Evolutionary conservation across 2,113 vertebrate genomes (phyloP).

Genomic region (Indri indri): DNA sequence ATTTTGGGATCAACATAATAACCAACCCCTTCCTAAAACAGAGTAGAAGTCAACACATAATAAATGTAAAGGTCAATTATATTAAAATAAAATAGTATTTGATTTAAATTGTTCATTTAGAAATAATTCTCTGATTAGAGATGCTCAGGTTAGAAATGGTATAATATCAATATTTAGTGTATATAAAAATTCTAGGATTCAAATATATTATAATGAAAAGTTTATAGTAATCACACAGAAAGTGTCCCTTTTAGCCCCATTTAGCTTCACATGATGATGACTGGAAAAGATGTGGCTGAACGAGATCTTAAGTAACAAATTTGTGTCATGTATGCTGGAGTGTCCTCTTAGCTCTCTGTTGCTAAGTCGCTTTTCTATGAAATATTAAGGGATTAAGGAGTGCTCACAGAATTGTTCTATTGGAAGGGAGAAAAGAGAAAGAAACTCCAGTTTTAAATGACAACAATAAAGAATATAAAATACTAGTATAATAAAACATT

Average conservation of each 20-base stretch:
- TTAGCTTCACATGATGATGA: slow-evolving; percentile 5
- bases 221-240: slow-evolving; percentile 5
- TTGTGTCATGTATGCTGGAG: neutral
- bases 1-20: slow-evolving; percentile 48
- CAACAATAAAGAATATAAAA: slow-evolving; percentile 42
- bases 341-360: neutral
- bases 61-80: slow-evolving; percentile 55
- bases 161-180: slow-evolving; percentile 20
- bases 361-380: neutral
- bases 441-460: slow-evolving; percentile 44
- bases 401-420: neutral
- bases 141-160: slow-evolving; percentile 48
- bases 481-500: slow-evolving; percentile 57
- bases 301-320: neutral
- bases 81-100: slow-evolving; percentile 64
- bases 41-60: slow-evolving; percentile 51
- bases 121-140: slow-evolving; percentile 41
- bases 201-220: slow-evolving; percentile 45
- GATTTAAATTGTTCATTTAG: slow-evolving; percentile 48
- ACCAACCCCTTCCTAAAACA: slow-evolving; percentile 56
- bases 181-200: slow-evolving; percentile 36
- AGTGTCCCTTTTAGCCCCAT: slow-evolving; percentile 31
- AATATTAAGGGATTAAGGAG: neutral
- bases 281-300: neutral
- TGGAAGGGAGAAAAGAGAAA: slow-evolving; percentile 13